Evolutionary conservation across 2,113 vertebrate genomes (phyloP), one percentile per base, ranked within the genome.

Genomic region (Todiramphus chloris): DNA sequence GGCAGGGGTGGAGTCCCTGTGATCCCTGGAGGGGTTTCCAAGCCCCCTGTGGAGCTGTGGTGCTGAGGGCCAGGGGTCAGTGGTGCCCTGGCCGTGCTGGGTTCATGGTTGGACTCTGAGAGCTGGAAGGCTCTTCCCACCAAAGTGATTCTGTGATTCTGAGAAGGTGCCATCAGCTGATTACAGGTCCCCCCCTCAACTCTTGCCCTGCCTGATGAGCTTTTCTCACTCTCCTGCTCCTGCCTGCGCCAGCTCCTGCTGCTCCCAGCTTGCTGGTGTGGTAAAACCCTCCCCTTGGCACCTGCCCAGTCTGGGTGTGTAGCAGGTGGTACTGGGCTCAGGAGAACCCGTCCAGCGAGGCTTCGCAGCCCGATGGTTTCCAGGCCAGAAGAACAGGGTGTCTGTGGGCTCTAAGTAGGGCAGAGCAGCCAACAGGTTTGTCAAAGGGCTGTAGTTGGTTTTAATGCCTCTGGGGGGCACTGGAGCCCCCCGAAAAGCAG

Each of bases 391-490:
- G 64, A 35, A 13, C 3, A 9, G 37, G 15, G 13, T n/a, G 43
- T 48, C 66, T 35, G 44, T 0, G 0, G 39, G 48, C 28, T 33
- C 33, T 0, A 72, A 83, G 68, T 28, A 60, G 88, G 78, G 41
- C 84, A 78, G 79, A 35, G 51, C 6, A 2, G 8, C 46, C 33
- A 16, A 13, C 9, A 16, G 72, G 50, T 55, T 89, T 60, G 37
- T 53, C 33, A 2, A 5, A 20, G 6, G 43, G 33, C 46, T 97
- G 95, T 56, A 96, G 69, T 95, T 96, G 70, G 46, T 58, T 73
- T 35, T 4, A 18, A 39, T 79, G 70, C 96, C 96, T 95, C 91
- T 95, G 86, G 96, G 75, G 94, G 96, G 96, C 96, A 93, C 95
- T 91, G 93, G 80, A 94, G 55, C 89, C 83, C 74, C 88, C 86